phyloP scores from a whole-genome alignment of 2,113 vertebrate genomes.

The Brachyistius frenatus region DNA sequence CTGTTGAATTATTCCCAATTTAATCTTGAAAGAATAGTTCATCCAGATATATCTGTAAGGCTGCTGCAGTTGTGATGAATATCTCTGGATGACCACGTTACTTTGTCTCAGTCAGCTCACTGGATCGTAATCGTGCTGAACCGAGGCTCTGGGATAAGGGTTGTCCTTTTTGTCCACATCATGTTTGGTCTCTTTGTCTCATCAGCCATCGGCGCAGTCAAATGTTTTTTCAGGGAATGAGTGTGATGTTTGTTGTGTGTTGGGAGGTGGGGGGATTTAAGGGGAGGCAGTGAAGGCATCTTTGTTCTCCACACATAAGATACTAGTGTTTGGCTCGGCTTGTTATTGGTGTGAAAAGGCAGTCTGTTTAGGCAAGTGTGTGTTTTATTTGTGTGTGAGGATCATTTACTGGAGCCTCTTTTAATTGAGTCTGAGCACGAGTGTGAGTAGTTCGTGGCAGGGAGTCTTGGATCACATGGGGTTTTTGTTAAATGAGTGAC shows the following conservation, averaged over 20 bases:
- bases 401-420: slow-evolving; percentile 62
- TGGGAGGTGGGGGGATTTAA: slow-evolving; percentile 29
- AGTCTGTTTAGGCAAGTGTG: slow-evolving; percentile 61
- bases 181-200: slow-evolving; percentile 73
- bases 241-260: slow-evolving; percentile 75
- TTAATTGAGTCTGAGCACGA: slow-evolving; percentile 51
- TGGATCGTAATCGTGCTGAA: slow-evolving; percentile 18
- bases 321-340: slow-evolving; percentile 68
- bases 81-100: slow-evolving; percentile 18
- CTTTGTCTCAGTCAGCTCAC: not conserved
- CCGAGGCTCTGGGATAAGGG: slow-evolving; percentile 3
- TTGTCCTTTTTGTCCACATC: slow-evolving; percentile 49
- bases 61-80: not conserved
- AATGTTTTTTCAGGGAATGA: slow-evolving; percentile 71
- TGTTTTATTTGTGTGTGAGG: slow-evolving; percentile 31
- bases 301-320: slow-evolving; percentile 74
- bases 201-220: slow-evolving; percentile 45
- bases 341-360: slow-evolving; percentile 66
- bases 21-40: not conserved
- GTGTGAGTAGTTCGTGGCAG: slow-evolving; percentile 11
- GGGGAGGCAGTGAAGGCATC: slow-evolving; percentile 70
- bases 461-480: not conserved
- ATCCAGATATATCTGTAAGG: not conserved
- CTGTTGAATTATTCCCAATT: not conserved
- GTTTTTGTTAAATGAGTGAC: not conserved